Percentiles rank a stretch among this genome's conserved stretches.
Conservation (phyloP, 2,888 invertebrate species). For the Tridacna crocea region DNA sequence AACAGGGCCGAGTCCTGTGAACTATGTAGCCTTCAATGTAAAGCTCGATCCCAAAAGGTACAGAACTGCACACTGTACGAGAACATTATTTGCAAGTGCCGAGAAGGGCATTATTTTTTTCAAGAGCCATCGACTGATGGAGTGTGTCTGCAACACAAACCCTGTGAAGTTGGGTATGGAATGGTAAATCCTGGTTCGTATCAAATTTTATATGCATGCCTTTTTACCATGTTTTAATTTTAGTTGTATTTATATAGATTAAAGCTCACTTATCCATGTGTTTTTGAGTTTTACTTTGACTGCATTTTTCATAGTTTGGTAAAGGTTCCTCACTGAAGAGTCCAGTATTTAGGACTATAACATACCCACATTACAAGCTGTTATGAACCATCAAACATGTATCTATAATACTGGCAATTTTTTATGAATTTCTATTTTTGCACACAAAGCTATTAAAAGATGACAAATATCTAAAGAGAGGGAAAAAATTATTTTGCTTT, state of each 20-base stretch:
- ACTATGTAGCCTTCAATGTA: neutral
- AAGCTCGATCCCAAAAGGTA: neutral
- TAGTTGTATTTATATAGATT: neutral
- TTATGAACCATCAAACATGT: neutral
- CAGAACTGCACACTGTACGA: neutral
- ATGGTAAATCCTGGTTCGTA: neutral
- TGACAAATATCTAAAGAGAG: neutral
- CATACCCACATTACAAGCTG: too few relatives aligned
- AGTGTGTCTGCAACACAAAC: neutral
- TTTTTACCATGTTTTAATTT: neutral
- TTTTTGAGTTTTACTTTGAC: neutral
- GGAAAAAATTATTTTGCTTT: neutral
- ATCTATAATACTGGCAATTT: too few relatives aligned
- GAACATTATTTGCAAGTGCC: neutral
- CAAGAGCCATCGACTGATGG: neutral
- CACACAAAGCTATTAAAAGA: neutral
- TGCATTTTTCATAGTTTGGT: neutral
- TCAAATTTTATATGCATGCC: neutral
- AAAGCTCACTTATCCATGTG: neutral
- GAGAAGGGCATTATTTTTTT: neutral
- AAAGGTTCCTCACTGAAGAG: neutral
- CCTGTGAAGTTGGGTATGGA: neutral
- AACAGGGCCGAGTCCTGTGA: neutral
- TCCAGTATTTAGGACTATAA: neutral
- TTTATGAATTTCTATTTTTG: too few relatives aligned